phyloP scores from a whole-genome alignment of 2,113 vertebrate species.

The Brachypteracias leptosomus region DNA sequence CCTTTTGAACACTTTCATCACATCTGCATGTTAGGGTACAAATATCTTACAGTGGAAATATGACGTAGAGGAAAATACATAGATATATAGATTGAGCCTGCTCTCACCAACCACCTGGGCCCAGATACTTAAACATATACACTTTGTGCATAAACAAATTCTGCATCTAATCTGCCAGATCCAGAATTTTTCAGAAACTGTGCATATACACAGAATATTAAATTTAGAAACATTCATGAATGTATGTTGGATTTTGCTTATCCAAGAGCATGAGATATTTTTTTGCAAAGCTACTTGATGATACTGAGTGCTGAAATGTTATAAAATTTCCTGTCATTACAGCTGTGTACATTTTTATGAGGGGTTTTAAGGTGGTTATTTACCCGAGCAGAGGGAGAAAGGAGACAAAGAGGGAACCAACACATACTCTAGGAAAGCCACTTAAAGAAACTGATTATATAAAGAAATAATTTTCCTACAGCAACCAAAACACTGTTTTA shows the following conservation, averaged over 20 bases:
- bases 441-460: neutral
- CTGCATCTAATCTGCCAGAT: neutral
- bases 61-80: neutral
- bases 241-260: neutral
- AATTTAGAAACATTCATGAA: neutral
- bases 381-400: neutral
- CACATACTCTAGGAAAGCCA: neutral
- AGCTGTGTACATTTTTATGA: neutral
- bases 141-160: neutral
- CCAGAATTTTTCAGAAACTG: neutral
- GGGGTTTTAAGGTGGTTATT: neutral
- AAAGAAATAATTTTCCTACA: neutral
- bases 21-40: neutral
- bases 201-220: neutral
- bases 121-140: neutral
- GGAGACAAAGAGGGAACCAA: neutral
- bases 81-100: neutral
- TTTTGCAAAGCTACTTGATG: neutral
- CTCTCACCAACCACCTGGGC: neutral
- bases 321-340: neutral
- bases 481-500: neutral
- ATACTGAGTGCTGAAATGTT: neutral
- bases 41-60: neutral
- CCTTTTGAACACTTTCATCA: neutral
- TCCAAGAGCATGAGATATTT: neutral